Base-by-base conservation (phyloP, 1,140 invertebrate species). In the Lordiphosa clarofinis region DNA sequence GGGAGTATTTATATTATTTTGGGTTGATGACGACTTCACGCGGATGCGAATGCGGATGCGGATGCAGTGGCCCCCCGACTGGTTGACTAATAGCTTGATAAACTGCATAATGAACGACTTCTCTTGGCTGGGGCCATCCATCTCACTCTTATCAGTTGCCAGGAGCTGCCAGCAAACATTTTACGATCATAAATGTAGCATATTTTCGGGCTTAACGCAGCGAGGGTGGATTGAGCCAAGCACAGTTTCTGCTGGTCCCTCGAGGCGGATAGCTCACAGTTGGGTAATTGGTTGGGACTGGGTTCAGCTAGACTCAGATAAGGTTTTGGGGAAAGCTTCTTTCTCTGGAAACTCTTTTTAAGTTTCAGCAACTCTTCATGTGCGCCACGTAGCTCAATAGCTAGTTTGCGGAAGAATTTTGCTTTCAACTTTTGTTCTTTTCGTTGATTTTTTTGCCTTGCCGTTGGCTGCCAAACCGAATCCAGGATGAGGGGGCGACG, bases 71-170 rank as follows among this genome's bases (percentile, higher is more conserved):
- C 15, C 15, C 1, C 38, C 1, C 5, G 24, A 28, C 24, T 28
- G 5, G 24, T 28, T 70, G 63, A 68, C 75, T 82, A 81, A 81
- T 81, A 82, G 75, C 75, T 56, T 72, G 71, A 81, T 82, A 72
- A 82, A 76, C 72, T 68, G 49, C 48, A 70, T 79, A 56, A 79
- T 65, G 58, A 73, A 46, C 43, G 59, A 48, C 13, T 21, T n/a
- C 28, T 4, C 9, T 12, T 37, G 7, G 15, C 38, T 43, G 37
- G 24, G 6, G 35, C 2, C 19, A 6, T 24, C 44, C 4, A 12
- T 19, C 6, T 19, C 46, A 10, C 6, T 19, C 15, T 44, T 28
- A 19, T 28, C 11, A 38, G 15, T 44, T n/a, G 2, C 7, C 31
- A 0, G 7, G n/a, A 38, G 24, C 13, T 38, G 40, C 43, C 56